Evolutionary conservation across 2,797 vertebrate genomes (phyloP).

Genomic region (Cirrhinus mrigala): DNA sequence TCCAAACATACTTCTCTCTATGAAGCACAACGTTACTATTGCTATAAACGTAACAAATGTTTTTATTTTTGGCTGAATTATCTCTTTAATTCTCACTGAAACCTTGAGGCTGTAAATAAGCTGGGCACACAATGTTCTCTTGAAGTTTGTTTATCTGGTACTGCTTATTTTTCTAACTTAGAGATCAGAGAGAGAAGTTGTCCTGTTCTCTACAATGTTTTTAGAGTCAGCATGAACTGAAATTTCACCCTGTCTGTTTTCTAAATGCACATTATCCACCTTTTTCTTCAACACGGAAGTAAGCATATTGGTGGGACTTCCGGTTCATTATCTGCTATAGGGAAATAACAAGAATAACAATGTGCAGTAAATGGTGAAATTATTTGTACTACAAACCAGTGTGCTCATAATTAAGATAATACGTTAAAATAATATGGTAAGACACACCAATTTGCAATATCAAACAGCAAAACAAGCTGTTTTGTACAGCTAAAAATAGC

Average conservation of each 20-base stretch:
- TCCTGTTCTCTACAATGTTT: background rate
- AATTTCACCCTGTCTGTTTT: background rate
- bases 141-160: background rate
- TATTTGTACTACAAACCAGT: too few relatives aligned
- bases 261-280: background rate
- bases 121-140: background rate
- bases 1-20: background rate
- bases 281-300: too few relatives aligned
- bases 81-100: background rate
- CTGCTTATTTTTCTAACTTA: background rate
- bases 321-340: too few relatives aligned
- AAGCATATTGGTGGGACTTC: too few relatives aligned
- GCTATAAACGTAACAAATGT: background rate
- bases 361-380: too few relatives aligned
- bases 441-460: too few relatives aligned
- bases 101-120: background rate
- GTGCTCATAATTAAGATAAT: too few relatives aligned
- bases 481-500: too few relatives aligned
- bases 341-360: too few relatives aligned
- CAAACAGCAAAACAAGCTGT: too few relatives aligned
- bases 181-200: background rate
- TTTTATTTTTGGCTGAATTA: background rate
- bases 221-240: background rate
- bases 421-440: too few relatives aligned
- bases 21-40: background rate